Base-by-base conservation (phyloP, 2,888 invertebrate species). In the Mechanitis messenoides region DNA sequence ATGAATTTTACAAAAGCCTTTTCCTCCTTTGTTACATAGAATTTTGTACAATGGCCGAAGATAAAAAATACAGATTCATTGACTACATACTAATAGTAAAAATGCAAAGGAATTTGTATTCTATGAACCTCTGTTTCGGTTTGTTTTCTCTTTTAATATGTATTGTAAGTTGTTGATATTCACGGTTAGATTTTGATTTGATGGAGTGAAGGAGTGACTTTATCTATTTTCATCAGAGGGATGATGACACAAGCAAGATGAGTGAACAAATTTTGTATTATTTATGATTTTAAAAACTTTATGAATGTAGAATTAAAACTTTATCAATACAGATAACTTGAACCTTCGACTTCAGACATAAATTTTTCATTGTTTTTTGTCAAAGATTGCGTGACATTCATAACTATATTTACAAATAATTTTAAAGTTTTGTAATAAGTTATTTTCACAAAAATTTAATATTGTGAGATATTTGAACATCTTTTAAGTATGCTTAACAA, bases 121-220 rank as follows among this genome's bases (percentile, higher is more conserved):
- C 28, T 50, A 31, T 50, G 28, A 2, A 7, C 50, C 5, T 50
- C 2, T 47, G n/a, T 28, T 20, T 47, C 6, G 47, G 47, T 47
- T 20, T 47, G 28, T 7, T 47, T 47, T 47, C 20, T n/a, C 47
- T 47, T 47, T n/a, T 20, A 6, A n/a, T 47, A n/a, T 20, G 20
- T n/a, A n/a, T 47, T 20, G 47, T 45, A 42, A 62, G 59, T 65
- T 20, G 20, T 20, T 63, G 63, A 59, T 65, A 63, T 65, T 63
- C 65, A 59, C 57, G 64, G 46, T 56, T 61, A 65, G 65, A 63
- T 65, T 20, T 65, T 65, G 65, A 65, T 65, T 61, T 59, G 61
- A 47, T 61, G 59, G 63, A 53, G 60, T 33, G 56, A 60, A 56
- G n/a, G 47, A 47, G 47, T 47, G 20, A 47, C 12, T 47, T 47